Base-by-base conservation (phyloP, 2,797 vertebrate genomes). In the Aeoliscus strigatus region DNA sequence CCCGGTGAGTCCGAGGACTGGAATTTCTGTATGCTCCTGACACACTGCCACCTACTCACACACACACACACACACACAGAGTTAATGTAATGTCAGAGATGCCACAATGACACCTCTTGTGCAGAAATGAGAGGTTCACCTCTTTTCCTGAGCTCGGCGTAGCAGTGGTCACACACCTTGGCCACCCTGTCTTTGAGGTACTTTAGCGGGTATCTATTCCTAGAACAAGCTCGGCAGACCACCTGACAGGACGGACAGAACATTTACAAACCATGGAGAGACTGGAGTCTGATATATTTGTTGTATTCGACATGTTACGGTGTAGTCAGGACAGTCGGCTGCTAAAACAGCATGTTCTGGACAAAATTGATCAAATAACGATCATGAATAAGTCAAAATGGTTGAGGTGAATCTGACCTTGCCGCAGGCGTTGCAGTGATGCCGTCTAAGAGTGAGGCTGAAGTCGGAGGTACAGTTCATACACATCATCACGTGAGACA, bases 401-500 rank as follows among this genome's bases (percentile, higher is more conserved):
- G n/a, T n/a, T n/a, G n/a, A n/a, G n/a, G 14, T 9, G 36, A 11
- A 2, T 49, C 67, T 56, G 55, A 98, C 96, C 94, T 99, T 97
- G 56, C 96, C 94, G 2, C 96, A 99, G 16, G 94, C 93, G 0
- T 96, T 92, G 75, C 95, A 99, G 67, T 99, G 94, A 56, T 96
- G 94, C 14, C 93, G 83, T 60, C 96, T 86, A 59, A 96, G 82
- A 0, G 94, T 97, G 59, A 99, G 91, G 38, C 93, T 94, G 64
- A 99, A 99, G 75, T 98, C 94, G 7, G 92, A 89, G 34, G 93
- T 90, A 4, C 96, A 99, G 84, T 94, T 96, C 95, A 98, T 98
- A 79, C 96, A 99, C 93, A 97, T 96, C 89, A 92, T 89, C 29
- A 89, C 93, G 0, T 95, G 94, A 11, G 94, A 91, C 63, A 94